Conservation (phyloP, 2,113 vertebrate species). For the Oenanthe melanoleuca region DNA sequence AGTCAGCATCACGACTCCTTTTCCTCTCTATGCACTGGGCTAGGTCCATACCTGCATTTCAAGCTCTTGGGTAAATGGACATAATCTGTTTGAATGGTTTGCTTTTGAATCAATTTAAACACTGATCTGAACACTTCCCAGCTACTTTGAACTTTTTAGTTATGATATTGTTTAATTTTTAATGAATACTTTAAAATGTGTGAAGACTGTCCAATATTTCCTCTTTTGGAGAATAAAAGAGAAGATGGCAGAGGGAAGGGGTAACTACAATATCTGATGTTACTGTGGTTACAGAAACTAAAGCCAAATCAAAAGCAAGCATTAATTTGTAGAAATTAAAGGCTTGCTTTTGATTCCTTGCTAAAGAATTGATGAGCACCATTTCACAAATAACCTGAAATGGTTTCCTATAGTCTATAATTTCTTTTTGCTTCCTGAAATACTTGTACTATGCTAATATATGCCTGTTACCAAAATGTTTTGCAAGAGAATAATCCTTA, state of each 20-base stretch:
- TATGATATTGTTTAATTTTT: not conserved
- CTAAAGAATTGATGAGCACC: not conserved
- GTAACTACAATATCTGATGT: not conserved
- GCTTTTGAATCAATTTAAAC: not conserved
- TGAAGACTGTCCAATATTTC: not conserved
- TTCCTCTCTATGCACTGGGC: conserved; percentile 99
- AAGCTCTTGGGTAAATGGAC: conserved; percentile 90
- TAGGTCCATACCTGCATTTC: conserved; percentile 96
- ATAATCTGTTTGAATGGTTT: not conserved
- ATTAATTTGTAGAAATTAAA: not conserved
- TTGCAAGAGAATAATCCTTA: not conserved
- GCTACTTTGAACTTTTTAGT: not conserved
- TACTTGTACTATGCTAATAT: not conserved
- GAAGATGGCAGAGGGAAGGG: not conserved
- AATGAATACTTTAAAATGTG: not conserved
- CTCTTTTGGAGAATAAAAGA: not conserved
- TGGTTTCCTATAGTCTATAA: not conserved
- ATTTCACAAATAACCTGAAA: not conserved
- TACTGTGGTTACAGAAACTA: not conserved
- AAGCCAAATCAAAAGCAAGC: not conserved
- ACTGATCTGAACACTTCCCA: not conserved
- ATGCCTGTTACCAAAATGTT: not conserved
- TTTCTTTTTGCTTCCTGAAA: not conserved
- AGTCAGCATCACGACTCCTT: conserved; percentile 95
- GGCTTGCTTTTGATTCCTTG: not conserved